A percentile compares a stretch with the other conserved stretches of the same genome.
Evolutionary conservation across 2,888 invertebrate genomes (phyloP).

Genomic region (Melieria picta): DNA sequence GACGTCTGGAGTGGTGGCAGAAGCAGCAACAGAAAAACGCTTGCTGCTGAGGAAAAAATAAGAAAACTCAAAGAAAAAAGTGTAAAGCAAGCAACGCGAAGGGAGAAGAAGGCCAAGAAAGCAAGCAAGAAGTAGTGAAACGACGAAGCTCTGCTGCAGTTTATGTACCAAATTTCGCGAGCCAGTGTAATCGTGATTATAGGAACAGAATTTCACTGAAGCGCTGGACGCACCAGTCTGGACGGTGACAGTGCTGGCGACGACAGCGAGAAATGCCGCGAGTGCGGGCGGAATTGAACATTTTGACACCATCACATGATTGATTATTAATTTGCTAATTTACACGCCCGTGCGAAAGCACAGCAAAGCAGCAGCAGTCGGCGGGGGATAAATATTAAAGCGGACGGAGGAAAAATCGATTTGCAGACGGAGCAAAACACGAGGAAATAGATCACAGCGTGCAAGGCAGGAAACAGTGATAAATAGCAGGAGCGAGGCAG

Average conservation of each 20-base stretch:
- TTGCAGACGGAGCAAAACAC: slow-evolving; percentile 18
- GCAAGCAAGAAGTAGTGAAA: slow-evolving; percentile 6
- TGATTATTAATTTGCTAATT: slow-evolving; percentile 7
- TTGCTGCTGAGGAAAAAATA: slow-evolving; percentile 15
- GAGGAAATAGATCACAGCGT: background rate
- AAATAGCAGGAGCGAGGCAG: too few relatives aligned
- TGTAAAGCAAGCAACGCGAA: slow-evolving; percentile 16
- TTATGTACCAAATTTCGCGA: too few relatives aligned
- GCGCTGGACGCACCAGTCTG: too few relatives aligned
- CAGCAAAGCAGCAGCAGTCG: slow-evolving; percentile 29
- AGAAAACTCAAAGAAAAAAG: background rate
- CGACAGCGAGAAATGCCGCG: background rate
- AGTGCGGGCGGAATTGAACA: background rate
- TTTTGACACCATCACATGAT: slow-evolving; percentile 16
- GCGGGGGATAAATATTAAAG: slow-evolving; percentile 37
- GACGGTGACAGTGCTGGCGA: background rate
- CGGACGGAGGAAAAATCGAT: slow-evolving; percentile 28
- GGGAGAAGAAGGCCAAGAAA: slow-evolving; percentile 25
- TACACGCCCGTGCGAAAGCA: slow-evolving; percentile 22
- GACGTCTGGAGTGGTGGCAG: slow-evolving; percentile 24
- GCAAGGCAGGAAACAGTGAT: background rate
- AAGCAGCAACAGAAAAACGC: background rate
- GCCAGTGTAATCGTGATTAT: too few relatives aligned
- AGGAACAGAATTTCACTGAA: too few relatives aligned
- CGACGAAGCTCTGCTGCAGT: too few relatives aligned